These are phyloP conservation scores for Antrozous pallidus DNA, from an alignment of 2,797 vertebrate species.

Conservation along the genomic window DNA sequence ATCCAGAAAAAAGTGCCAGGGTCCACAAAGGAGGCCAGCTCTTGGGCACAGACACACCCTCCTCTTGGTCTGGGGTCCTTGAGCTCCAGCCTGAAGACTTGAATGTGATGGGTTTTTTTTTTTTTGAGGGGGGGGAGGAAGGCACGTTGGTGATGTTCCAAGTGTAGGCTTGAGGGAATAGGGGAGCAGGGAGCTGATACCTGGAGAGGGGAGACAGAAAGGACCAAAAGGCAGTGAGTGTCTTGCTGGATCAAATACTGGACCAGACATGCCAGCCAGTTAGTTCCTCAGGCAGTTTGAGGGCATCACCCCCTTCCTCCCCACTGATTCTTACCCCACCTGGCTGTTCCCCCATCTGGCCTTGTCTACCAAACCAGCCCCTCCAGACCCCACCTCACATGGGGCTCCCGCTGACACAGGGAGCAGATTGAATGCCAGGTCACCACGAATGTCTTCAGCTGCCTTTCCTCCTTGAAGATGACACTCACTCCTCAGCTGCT, in stretches of 20 bases:
- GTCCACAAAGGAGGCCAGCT: neutral
- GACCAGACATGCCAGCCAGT: neutral
- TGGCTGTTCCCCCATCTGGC: neutral
- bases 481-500: too few species aligned
- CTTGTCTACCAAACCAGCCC: too few species aligned
- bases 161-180: neutral
- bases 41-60: neutral
- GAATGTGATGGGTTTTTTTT: too few species aligned
- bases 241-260: too few species aligned
- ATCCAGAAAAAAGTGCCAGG: neutral
- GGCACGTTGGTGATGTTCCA: fast-evolving
- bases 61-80: neutral
- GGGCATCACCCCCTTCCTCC: neutral
- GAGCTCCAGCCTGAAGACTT: neutral
- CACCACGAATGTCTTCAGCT: neutral
- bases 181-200: neutral
- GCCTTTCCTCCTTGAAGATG: neutral
- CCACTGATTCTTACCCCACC: too few species aligned
- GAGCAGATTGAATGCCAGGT: neutral
- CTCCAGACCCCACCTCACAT: fast-evolving
- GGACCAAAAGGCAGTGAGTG: neutral
- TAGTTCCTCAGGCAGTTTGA: too few species aligned
- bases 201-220: neutral
- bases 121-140: too few species aligned
- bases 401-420: neutral